Evolutionary conservation across 2,888 invertebrate genomes (phyloP).

Genomic region (Amorpha juglandis): DNA sequence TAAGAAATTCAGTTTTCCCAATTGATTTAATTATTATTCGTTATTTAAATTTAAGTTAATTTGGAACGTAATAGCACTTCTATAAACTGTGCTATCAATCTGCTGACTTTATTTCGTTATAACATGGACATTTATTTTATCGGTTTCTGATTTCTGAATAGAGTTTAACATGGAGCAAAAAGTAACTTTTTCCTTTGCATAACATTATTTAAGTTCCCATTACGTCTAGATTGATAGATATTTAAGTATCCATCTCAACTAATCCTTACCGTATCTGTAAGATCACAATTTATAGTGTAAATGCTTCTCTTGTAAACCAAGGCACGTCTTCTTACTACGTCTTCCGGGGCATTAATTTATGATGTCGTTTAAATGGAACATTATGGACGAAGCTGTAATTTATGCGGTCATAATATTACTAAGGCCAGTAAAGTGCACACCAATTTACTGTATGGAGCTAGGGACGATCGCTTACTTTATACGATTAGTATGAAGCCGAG

Average conservation of each 20-base stretch:
- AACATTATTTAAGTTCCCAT: not conserved
- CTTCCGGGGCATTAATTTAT: slow-evolving; percentile 38
- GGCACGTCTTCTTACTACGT: slow-evolving; percentile 34
- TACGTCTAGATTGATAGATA: not conserved
- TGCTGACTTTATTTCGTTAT: too few species aligned
- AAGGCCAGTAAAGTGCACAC: slow-evolving; percentile 19
- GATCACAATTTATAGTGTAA: slow-evolving; percentile 30
- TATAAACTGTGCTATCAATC: too few species aligned
- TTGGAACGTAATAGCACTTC: too few species aligned
- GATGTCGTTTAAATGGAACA: slow-evolving; percentile 41
- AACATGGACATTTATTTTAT: too few species aligned
- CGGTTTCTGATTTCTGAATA: too few species aligned
- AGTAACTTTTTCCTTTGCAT: not conserved
- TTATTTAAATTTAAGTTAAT: too few species aligned
- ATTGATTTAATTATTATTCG: too few species aligned
- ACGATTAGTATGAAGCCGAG: slow-evolving; percentile 1
- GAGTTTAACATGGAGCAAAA: too few species aligned
- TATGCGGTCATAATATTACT: slow-evolving; percentile 31
- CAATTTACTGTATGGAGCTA: not conserved
- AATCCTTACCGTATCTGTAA: not conserved
- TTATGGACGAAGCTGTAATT: slow-evolving; percentile 27
- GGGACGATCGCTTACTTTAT: slow-evolving; percentile 1
- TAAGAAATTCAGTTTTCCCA: too few species aligned
- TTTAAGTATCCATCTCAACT: not conserved
- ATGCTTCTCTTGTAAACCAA: slow-evolving; percentile 39